Evolutionary conservation across 2,888 invertebrate species (phyloP).

Genomic region (Clivina fossor): DNA sequence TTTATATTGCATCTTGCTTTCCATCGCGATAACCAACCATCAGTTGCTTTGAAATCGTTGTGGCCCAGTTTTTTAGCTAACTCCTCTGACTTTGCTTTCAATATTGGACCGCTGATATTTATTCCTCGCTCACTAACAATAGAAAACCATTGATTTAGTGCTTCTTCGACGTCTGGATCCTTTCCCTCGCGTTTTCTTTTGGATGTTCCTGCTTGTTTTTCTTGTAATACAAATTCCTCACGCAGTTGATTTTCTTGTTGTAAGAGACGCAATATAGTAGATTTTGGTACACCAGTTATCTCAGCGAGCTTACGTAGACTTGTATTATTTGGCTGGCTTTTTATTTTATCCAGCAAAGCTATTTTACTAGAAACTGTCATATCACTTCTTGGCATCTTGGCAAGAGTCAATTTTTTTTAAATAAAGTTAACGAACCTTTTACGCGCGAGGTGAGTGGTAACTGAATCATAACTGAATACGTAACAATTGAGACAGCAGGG

Average conservation of each 20-base stretch:
- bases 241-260: constrained; percentile 35
- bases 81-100: constrained; percentile 41
- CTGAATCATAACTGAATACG: too few relatives aligned
- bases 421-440: too few relatives aligned
- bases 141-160: constrained; percentile 41
- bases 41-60: constrained; percentile 40
- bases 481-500: too few relatives aligned
- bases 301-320: constrained; percentile 34
- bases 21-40: constrained; percentile 44
- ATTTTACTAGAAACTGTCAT: constrained; percentile 37
- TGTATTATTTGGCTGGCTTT: constrained; percentile 36
- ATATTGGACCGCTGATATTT: constrained; percentile 36
- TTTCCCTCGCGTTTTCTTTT: constrained; percentile 41
- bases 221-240: constrained; percentile 34
- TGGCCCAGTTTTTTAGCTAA: constrained; percentile 40
- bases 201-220: constrained; percentile 37
- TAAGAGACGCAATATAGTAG: constrained; percentile 37
- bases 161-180: constrained; percentile 41
- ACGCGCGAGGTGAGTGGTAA: too few relatives aligned
- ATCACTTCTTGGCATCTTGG: constrained; percentile 35
- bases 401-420: too few relatives aligned
- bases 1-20: constrained; percentile 41
- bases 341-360: constrained; percentile 36
- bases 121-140: constrained; percentile 35
- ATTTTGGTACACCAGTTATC: constrained; percentile 37